Base-by-base conservation (phyloP, 2,888 invertebrate genomes). In the Steinernema carpocapsae region DNA sequence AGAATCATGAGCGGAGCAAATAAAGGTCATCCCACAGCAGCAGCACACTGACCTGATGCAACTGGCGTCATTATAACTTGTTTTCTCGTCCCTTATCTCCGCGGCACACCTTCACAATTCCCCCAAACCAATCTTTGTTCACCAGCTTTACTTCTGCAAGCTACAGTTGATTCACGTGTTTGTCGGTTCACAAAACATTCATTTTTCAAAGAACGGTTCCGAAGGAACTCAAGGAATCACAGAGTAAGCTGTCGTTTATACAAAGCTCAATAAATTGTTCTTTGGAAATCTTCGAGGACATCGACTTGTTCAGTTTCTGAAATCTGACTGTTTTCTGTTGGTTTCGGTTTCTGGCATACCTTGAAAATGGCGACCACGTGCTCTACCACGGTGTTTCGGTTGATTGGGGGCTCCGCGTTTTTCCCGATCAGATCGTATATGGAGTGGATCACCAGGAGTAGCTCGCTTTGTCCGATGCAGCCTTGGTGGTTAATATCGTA, bases 401-500 rank as follows among this genome's bases (percentile, higher is more conserved):
- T 75, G 24, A 76, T 71, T n/a, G 76, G 75, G 10, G 76, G 73
- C 6, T 64, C 76, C 12, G 71, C 72, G 26, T 80, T 70, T 46
- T 73, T 32, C n/a, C 80, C 72, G 19, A 79, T 56, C 32, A 79
- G 51, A 10, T 80, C 77, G 48, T 79, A 79, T 43, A 80, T 74
- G 17, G 78, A 76, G 29, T 74, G 71, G 14, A 73, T 75, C 19
- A 80, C 75, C 48, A 70, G 26, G 10, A 79, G 29, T 14, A 80
- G 37, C 37, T 78, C 78, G n/a, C 42, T 26, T 42, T 76, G 73
- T 3, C 79, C 79, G 32, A 79, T 74, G 51, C 51, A 51, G 52
- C 83, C 83, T 22, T 72, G 74, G 32, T 71, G 72, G 37, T 81
- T 79, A 10, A 80, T 76, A 75, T 86, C 86, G 74, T 86, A 86